Evolutionary conservation across 2,113 vertebrate species (phyloP).

Genomic region (Sinocyclocheilus maitianheensis): DNA sequence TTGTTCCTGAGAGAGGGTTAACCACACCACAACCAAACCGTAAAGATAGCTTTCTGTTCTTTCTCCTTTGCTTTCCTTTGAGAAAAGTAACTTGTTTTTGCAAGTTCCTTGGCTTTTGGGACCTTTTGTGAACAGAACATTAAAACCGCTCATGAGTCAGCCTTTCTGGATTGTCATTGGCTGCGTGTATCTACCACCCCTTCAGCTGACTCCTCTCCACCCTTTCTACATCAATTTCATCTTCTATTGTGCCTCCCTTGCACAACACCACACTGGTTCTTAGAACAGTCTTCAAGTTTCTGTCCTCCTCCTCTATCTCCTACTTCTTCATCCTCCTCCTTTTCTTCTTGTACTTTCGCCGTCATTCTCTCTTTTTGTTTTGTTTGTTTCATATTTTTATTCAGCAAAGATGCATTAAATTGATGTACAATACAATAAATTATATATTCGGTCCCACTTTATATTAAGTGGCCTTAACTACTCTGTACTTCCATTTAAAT

Average conservation of each 20-base stretch:
- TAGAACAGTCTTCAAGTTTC: slow-evolving; percentile 24
- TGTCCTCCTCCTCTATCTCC: slow-evolving; percentile 16
- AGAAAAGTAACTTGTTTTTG: slow-evolving; percentile 25
- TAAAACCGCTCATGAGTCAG: slow-evolving; percentile 65
- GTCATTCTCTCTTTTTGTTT: slow-evolving; percentile 48
- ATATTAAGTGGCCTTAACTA: too few species aligned
- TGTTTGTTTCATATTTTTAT: too few species aligned
- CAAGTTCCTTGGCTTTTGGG: slow-evolving; percentile 29
- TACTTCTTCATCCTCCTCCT: neutral
- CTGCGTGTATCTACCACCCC: slow-evolving; percentile 65
- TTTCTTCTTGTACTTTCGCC: slow-evolving; percentile 41
- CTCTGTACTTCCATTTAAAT: too few species aligned
- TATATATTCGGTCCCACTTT: neutral
- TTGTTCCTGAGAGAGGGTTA: slow-evolving; percentile 6
- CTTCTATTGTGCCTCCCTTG: slow-evolving; percentile 49
- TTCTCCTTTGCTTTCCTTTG: slow-evolving; percentile 9
- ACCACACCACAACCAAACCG: neutral
- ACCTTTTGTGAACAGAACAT: slow-evolving; percentile 57
- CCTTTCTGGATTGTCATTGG: slow-evolving; percentile 71
- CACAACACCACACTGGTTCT: slow-evolving; percentile 47
- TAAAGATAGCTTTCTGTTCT: neutral
- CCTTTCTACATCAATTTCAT: slow-evolving; percentile 50
- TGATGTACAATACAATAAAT: neutral
- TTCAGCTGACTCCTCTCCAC: slow-evolving; percentile 58
- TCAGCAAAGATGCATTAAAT: too few species aligned